Conservation (phyloP, 2,888 invertebrate genomes). For the Tipula vernalis region DNA sequence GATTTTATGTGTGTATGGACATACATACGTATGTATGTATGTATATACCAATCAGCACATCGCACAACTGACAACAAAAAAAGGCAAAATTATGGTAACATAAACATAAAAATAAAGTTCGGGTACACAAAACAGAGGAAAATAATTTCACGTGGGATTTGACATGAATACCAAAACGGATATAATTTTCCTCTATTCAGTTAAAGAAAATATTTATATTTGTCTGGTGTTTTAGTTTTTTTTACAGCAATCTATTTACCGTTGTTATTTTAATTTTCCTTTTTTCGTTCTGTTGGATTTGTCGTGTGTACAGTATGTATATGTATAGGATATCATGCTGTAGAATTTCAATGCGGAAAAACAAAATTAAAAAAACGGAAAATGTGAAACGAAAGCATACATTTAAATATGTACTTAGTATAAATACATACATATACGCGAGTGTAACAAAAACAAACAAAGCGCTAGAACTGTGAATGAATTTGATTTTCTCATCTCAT, state of each 20-base stretch:
- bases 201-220: neutral
- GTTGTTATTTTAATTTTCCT: neutral
- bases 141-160: neutral
- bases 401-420: neutral
- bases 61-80: neutral
- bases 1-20: neutral
- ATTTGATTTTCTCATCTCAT: neutral
- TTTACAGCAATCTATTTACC: neutral
- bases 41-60: neutral
- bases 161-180: neutral
- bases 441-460: neutral
- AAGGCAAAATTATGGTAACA: neutral
- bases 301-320: neutral
- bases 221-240: neutral
- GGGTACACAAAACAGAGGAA: neutral
- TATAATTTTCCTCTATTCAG: neutral
- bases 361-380: neutral
- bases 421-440: neutral
- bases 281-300: neutral
- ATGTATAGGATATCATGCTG: neutral
- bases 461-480: neutral
- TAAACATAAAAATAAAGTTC: neutral
- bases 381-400: neutral
- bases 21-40: neutral
- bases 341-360: neutral